Evolutionary conservation across 2,888 invertebrate genomes (phyloP), one percentile per base, ranked within the genome.

Genomic region (Psylliodes chrysocephalus): DNA sequence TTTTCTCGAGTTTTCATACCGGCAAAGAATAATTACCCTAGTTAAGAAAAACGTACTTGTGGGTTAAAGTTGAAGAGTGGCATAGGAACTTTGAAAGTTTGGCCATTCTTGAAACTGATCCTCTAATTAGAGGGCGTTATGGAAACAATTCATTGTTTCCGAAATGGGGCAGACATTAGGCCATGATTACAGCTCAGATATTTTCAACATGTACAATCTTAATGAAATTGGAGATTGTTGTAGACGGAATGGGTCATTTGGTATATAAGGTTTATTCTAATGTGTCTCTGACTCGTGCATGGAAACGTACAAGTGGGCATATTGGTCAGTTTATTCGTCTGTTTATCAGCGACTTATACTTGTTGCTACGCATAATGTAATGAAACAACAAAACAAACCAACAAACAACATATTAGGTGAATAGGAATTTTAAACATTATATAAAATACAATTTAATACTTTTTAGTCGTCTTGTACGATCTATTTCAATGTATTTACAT

Each of bases 91-190:
- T 53, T 54, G 28, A 2, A 54, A 54, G 28, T 30, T 42, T 28
- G 54, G 15, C 12, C n/a, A 12, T 42, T 38, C 49, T 47, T 47
- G 18, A 18, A 47, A 35, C 28, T 22, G 46, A 30, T 28, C 44
- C 56, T 15, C 40, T 57, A 57, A 57, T 57, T 57, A 57, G 57
- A 22, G 17, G 33, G 28, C 55, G 55, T 55, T 46, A 44, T 57
- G 28, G 22, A 18, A 49, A 47, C 33, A 22, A 57, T 57, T 30
- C 47, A 57, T 57, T 57, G 57, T 49, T 57, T 30, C 17, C 17
- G 18, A 57, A 35, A 57, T 22, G 25, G 57, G 46, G 28, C 46
- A 42, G 56, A 47, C 22, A 57, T 5, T 47, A 35, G 56, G 30
- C 44, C 5, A 15, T 25, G 56, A 57, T 57, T 35, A 47, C 56